phyloP scores from a whole-genome alignment of 1,140 invertebrate species.

The Archivesica marissinica region DNA sequence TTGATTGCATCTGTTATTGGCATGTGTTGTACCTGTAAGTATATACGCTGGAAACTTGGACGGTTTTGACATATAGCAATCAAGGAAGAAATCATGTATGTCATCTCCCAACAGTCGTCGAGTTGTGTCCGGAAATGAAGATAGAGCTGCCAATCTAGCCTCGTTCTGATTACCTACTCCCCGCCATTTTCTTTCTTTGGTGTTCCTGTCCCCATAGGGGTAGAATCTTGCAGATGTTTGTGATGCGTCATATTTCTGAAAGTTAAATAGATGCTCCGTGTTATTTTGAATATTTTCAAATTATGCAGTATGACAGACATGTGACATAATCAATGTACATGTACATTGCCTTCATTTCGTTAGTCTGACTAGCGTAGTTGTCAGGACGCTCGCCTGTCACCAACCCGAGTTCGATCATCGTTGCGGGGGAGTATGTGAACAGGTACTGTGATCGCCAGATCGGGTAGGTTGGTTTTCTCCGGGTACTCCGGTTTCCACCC shows the following conservation, averaged over 20 bases:
- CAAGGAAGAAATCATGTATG: conserved; percentile 70
- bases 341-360: neutral
- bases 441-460: too few species aligned
- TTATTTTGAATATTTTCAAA: neutral
- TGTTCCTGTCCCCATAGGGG: conserved; percentile 67
- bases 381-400: too few species aligned
- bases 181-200: conserved; percentile 66
- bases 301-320: neutral
- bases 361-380: neutral
- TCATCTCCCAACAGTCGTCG: conserved; percentile 61
- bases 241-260: conserved; percentile 65
- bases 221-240: conserved; percentile 69
- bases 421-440: too few species aligned
- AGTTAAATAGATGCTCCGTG: neutral
- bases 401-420: too few species aligned
- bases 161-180: conserved; percentile 67
- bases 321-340: neutral
- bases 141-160: conserved; percentile 64
- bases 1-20: too few species aligned
- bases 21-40: conserved; percentile 70
- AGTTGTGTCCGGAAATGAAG: conserved; percentile 71
- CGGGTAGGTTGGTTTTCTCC: too few species aligned
- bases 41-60: conserved; percentile 71
- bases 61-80: conserved; percentile 69
- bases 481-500: too few species aligned